Evolutionary conservation across 1,140 invertebrate species (phyloP), one percentile per base, ranked within the genome.

Genomic region (Caenorhabditis briggsae): DNA sequence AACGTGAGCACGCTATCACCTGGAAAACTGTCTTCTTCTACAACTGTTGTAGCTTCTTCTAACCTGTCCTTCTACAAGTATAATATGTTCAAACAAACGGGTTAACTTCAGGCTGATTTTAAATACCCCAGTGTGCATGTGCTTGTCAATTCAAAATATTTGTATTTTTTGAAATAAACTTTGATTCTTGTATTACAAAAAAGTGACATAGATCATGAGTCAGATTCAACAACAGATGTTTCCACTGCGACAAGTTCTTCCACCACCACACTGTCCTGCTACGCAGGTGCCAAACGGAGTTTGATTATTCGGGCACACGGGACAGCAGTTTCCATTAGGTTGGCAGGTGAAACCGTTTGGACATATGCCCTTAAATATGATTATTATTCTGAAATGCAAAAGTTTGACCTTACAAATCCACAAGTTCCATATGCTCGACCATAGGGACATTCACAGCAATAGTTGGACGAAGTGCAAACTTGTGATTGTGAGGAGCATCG

Each of bases 401-500:
- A 25, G 9, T 6, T n/a, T 9, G 16, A 61, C 20, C 46, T 18
- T 48, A 58, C 87, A 83, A 87, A 70, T 70, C 88, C 90, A 74
- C 90, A 90, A 20, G 84, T 70, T n/a, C 90, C 90, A 14, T 64
- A 86, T 18, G 86, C 86, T 33, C 84, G 59, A 20, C 90, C 90
- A 61, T 90, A 88, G 8, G 88, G 84, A 61, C 90, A 90, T 56
- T 89, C 88, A 82, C 90, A 90, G 58, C 90, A 90, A 56, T 89
- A 90, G 82, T 89, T 89, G 25, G 90, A 88, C 1, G 90, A 64
- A 11, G 89, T 90, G 70, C 90, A 90, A 5, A 82, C 50, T 41
- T 83, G 82, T 2, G 70, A 78, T 1, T 43, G 18, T 7, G 82
- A 58, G 5, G 23, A 18, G 82, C 56, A 88, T 53, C 58, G 70